Percentiles rank a stretch among this genome's conserved stretches.
These are phyloP conservation scores for Climacteris rufus DNA, from an alignment of 2,113 vertebrate species.

Conservation along the genomic window DNA sequence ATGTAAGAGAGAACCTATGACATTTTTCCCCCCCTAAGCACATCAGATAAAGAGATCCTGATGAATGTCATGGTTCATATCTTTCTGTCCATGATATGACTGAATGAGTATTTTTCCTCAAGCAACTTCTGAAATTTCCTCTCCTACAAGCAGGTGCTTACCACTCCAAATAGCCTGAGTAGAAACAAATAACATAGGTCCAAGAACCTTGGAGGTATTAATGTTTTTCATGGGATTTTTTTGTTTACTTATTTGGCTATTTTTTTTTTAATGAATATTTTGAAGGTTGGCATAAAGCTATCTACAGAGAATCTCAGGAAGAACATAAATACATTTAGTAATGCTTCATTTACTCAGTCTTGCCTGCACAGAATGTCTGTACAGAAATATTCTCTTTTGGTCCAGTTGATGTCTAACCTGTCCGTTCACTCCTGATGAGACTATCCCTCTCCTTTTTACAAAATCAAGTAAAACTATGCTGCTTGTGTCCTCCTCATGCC, in stretches of 20 bases:
- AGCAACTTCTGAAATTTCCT: background rate
- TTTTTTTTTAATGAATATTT: background rate
- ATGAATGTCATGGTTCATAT: background rate
- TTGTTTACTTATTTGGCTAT: background rate
- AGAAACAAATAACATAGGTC: background rate
- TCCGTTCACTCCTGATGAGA: background rate
- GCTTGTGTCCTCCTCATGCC: background rate
- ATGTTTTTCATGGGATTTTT: background rate
- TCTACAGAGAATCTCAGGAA: background rate
- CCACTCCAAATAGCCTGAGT: background rate
- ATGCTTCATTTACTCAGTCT: background rate
- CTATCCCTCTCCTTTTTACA: background rate
- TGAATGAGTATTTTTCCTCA: background rate
- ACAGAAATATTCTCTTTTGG: background rate
- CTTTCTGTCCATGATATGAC: background rate
- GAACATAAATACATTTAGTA: background rate
- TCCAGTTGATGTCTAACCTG: background rate
- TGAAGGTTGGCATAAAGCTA: background rate
- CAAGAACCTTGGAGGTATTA: background rate
- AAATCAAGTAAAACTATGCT: background rate
- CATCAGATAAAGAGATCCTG: background rate
- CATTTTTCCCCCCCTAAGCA: rapidly evolving
- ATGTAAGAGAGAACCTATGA: background rate
- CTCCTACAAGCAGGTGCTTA: background rate
- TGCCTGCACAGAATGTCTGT: background rate